Evolutionary conservation across 2,888 invertebrate species (phyloP).

Genomic region (Teleiodes luculella): DNA sequence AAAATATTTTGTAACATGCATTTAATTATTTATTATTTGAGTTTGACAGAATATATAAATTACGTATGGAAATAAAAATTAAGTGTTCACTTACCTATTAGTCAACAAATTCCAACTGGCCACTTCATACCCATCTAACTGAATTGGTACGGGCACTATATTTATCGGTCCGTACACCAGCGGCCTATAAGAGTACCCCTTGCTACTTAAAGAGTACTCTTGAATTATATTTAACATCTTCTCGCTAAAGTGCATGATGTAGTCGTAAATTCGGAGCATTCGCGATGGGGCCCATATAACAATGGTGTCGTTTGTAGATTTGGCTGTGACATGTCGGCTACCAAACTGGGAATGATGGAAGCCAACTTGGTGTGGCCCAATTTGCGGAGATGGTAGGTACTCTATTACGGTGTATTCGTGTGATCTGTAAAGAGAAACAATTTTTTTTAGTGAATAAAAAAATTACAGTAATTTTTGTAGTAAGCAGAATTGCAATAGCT

Average conservation of each 20-base stretch:
- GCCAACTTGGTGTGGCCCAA: constrained; percentile 57
- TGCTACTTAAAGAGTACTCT: constrained; percentile 45
- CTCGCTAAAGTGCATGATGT: constrained; percentile 51
- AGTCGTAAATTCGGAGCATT: constrained; percentile 45
- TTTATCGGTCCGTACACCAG: constrained; percentile 61
- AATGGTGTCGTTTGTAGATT: constrained; percentile 47
- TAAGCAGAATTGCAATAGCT: too few species aligned
- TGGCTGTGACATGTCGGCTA: constrained; percentile 33
- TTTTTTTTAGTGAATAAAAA: too few species aligned
- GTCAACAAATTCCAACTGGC: constrained; percentile 66
- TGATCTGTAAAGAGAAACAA: too few species aligned
- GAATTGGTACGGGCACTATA: constrained; percentile 53
- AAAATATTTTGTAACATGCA: too few species aligned
- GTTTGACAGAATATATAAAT: too few species aligned
- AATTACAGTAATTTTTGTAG: neutral
- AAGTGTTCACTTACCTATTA: constrained; percentile 50
- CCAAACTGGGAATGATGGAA: constrained; percentile 59
- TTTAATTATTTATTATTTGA: too few species aligned
- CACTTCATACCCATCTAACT: constrained; percentile 56
- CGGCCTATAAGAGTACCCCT: constrained; percentile 26
- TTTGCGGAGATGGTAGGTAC: constrained; percentile 64
- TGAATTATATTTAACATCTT: constrained; percentile 53
- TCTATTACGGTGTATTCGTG: constrained; percentile 44
- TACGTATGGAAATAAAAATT: too few species aligned
- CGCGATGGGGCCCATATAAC: constrained; percentile 55